Evolutionary conservation across 1,140 invertebrate genomes (phyloP).

Genomic region (Probaryconus sp.): DNA sequence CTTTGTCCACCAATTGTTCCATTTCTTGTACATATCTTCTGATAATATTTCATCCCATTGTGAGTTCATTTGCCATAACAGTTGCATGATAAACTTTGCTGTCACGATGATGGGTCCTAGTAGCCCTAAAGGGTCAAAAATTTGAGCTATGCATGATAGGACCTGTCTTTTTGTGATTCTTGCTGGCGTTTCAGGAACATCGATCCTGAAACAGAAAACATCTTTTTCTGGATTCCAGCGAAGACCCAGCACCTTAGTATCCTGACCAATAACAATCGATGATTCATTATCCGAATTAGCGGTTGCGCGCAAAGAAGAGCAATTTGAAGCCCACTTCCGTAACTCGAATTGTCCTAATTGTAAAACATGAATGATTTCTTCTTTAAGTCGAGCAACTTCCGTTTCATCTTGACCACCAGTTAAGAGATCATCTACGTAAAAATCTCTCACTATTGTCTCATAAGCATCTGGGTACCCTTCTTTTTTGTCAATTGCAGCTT

Average conservation of each 20-base stretch:
- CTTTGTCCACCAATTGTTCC: not conserved
- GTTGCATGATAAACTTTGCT: conserved; percentile 58
- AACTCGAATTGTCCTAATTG: not conserved
- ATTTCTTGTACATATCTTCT: not conserved
- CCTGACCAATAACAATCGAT: too few relatives aligned
- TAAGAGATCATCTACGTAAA: conserved; percentile 54
- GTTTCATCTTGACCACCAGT: conserved; percentile 5
- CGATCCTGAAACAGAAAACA: too few relatives aligned
- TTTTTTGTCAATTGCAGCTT: conserved; percentile 32
- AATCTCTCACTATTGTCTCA: conserved; percentile 12
- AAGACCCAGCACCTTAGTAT: too few relatives aligned
- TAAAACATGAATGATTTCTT: not conserved
- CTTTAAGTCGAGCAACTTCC: not conserved
- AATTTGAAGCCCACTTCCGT: conserved; percentile 24
- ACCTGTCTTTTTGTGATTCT: too few relatives aligned
- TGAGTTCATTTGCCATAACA: conserved; percentile 37
- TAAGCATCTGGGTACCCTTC: conserved; percentile 13
- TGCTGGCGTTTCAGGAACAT: too few relatives aligned
- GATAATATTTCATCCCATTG: conserved; percentile 40
- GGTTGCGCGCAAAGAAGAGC: conserved; percentile 21
- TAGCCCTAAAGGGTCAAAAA: conserved; percentile 52
- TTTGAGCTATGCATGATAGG: too few relatives aligned
- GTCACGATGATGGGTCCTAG: conserved; percentile 28
- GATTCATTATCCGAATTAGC: too few relatives aligned
- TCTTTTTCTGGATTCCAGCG: too few relatives aligned